phyloP scores from a whole-genome alignment of 2,113 vertebrate species.

The Clinocottus analis region DNA sequence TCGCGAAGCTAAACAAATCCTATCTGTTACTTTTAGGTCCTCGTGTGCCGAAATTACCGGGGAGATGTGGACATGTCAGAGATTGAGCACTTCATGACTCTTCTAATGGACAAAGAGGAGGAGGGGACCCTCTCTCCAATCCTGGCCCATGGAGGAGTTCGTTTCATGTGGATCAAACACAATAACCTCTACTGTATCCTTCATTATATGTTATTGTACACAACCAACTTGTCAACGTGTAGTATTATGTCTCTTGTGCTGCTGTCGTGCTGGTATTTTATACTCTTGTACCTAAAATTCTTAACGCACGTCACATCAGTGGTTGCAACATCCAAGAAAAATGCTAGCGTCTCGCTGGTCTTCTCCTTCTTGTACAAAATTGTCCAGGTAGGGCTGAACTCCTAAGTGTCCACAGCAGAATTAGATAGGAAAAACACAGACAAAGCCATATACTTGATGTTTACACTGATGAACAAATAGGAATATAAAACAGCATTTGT shows the following conservation, averaged over 20 bases:
- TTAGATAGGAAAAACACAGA: background rate
- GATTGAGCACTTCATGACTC: conserved; percentile 98
- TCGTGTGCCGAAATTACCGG: conserved; percentile 96
- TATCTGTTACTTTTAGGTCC: conserved; percentile 82
- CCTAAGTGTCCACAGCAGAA: background rate
- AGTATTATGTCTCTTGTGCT: background rate
- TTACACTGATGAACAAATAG: background rate
- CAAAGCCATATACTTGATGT: background rate
- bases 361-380: conserved; percentile 99
- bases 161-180: conserved; percentile 99
- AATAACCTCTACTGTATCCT: conserved; percentile 99
- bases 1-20: background rate
- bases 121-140: conserved; percentile 96
- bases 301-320: conserved; percentile 85
- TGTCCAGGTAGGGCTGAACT: conserved; percentile 88
- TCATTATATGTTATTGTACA: background rate
- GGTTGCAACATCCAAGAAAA: conserved; percentile 99
- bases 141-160: conserved; percentile 94
- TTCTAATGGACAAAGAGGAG: conserved; percentile 98
- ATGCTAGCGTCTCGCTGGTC: conserved; percentile 95
- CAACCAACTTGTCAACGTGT: background rate
- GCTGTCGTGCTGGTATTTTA: background rate
- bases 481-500: background rate
- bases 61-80: conserved; percentile 99
- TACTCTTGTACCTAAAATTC: conserved; percentile 28